Evolutionary conservation across 2,797 vertebrate genomes (phyloP).

Genomic region (Alca torda): DNA sequence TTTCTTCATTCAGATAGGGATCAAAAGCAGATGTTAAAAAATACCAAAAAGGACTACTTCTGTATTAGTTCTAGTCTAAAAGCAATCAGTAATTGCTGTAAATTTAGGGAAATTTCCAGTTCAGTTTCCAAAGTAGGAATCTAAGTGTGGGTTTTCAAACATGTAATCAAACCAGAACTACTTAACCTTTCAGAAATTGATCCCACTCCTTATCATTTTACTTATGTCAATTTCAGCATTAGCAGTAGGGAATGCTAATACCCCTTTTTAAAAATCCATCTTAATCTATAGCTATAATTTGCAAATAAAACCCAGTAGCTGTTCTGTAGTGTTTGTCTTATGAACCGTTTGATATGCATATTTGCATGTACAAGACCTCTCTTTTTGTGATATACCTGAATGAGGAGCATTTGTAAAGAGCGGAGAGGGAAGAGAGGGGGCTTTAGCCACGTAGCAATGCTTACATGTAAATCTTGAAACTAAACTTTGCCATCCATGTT

Average conservation of each 20-base stretch:
- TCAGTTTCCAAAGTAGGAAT: background rate
- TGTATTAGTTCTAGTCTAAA: background rate
- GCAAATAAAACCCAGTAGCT: background rate
- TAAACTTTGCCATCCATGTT: background rate
- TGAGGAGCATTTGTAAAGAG: background rate
- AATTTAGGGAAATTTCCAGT: background rate
- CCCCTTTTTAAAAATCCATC: background rate
- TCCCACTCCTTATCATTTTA: background rate
- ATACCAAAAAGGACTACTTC: background rate
- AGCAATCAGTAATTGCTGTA: background rate
- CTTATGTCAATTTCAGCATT: background rate
- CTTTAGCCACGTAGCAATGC: background rate
- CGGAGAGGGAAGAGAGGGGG: background rate
- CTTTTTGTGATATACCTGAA: background rate
- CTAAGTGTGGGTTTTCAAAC: background rate
- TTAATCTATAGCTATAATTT: background rate
- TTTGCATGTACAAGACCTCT: background rate
- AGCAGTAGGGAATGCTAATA: background rate
- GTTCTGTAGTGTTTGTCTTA: background rate
- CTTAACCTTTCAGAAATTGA: constrained; percentile 24
- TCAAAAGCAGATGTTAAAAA: background rate
- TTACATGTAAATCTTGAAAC: background rate
- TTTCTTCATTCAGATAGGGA: background rate
- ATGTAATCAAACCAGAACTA: background rate
- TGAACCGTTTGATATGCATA: background rate